Evolutionary conservation across 2,113 vertebrate genomes (phyloP), one percentile per base, ranked within the genome.

Genomic region (Corydoras sp.): DNA sequence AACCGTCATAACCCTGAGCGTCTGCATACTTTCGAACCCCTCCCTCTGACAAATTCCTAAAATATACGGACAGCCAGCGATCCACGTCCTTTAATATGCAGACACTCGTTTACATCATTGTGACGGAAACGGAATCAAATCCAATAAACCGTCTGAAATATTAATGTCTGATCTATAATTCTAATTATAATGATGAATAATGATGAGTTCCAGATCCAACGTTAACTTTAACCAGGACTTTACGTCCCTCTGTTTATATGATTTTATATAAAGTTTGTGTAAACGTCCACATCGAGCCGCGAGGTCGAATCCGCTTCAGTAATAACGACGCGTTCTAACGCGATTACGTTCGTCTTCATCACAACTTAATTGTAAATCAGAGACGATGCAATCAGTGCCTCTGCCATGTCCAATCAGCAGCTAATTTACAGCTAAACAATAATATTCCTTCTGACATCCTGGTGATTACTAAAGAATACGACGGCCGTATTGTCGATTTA

Each of bases 371-470:
- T 56, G 54, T 50, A 64, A 49, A 49, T 49, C 14, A 35, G 32
- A 48, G 61, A 63, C 61, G 7, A 63, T 24, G 43, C 62, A 63
- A 63, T 49, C 62, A 63, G 9, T n/a, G 15, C 5, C 32, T 9
- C 62, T 64, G 15, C 35, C n/a, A 48, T 64, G 13, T 64, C 18
- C 14, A 64, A 50, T 64, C 49, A 64, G n/a, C 5, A 63, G 32
- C 12, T 18, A 50, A 64, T 49, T n/a, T 10, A 35, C 35, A 15
- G 8, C n/a, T 64, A 43, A 50, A 24, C 43, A 64, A 64, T 50
- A 64, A 50, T 15, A 64, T 49, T 50, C n/a, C 62, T 64, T 6
- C 4, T 43, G 43, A 15, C 32, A 5, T 63, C 12, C 43, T 63
- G 32, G 43, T 64, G 62, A 64, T 50, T 50, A 48, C 62, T n/a